Percentiles rank a stretch among this genome's conserved stretches.
Conservation (phyloP, 2,888 invertebrate genomes). For the Sipha maydis region DNA sequence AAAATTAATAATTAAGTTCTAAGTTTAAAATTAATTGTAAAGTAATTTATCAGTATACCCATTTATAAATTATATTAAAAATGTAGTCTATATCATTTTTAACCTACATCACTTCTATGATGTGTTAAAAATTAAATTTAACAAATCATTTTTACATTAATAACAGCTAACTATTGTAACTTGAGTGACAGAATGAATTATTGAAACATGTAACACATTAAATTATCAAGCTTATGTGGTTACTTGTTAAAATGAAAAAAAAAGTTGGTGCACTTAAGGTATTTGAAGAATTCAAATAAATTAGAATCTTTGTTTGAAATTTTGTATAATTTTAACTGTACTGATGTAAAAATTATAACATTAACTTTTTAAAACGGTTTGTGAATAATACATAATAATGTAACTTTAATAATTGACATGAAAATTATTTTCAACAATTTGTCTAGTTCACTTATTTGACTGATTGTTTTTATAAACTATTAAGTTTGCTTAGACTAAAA, state of each 20-base stretch:
- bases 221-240: neutral
- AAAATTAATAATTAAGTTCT: slow-evolving; percentile 22
- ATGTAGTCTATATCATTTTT: slow-evolving; percentile 33
- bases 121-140: neutral
- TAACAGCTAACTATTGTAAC: slow-evolving; percentile 26
- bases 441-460: slow-evolving; percentile 28
- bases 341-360: neutral
- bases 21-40: slow-evolving; percentile 29
- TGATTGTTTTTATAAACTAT: slow-evolving; percentile 48
- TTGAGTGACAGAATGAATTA: slow-evolving; percentile 11
- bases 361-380: neutral
- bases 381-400: neutral
- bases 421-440: neutral
- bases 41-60: slow-evolving; percentile 16
- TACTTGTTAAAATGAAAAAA: neutral
- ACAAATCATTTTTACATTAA: slow-evolving; percentile 8
- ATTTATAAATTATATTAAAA: slow-evolving; percentile 23
- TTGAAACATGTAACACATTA: neutral
- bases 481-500: slow-evolving; percentile 29
- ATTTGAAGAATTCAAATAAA: slow-evolving; percentile 1
- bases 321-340: too few species aligned
- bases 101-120: neutral
- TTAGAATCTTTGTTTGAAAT: neutral
- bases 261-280: neutral
- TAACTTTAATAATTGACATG: slow-evolving; percentile 1